A percentile compares a stretch with the other conserved stretches of the same genome.
phyloP scores from a whole-genome alignment of 2,113 vertebrate species.

The Osmerus eperlanus region DNA sequence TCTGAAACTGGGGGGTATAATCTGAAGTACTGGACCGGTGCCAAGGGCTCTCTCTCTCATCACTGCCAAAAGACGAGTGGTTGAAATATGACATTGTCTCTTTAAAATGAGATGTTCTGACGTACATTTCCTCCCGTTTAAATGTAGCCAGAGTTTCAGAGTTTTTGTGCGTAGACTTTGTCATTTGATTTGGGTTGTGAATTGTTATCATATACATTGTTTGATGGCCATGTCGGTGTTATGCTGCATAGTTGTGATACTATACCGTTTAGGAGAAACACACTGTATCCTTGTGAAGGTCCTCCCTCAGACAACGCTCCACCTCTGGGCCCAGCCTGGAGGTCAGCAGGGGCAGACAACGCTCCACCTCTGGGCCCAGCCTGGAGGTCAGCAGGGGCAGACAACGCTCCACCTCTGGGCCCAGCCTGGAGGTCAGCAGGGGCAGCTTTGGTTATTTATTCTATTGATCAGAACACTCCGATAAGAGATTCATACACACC shows the following conservation, averaged over 20 bases:
- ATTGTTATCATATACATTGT: no score
- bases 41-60: conserved; percentile 36
- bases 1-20: conserved; percentile 36
- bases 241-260: no score
- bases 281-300: no score
- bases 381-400: no score
- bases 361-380: no score
- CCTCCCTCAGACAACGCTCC: no score
- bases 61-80: conserved; percentile 17
- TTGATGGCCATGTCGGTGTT: no score
- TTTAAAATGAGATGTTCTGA: conserved; percentile 47
- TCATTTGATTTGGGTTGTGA: not conserved
- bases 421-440: no score
- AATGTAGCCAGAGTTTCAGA: not conserved
- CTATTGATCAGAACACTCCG: not conserved
- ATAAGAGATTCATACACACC: not conserved
- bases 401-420: no score
- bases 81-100: conserved; percentile 26
- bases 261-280: no score
- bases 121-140: conserved; percentile 22
- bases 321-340: no score
- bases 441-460: not conserved
- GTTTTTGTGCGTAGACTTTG: not conserved
- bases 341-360: no score
- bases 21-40: conserved; percentile 35